phyloP scores from a whole-genome alignment of 2,113 vertebrate genomes.

The Helogale parvula region DNA sequence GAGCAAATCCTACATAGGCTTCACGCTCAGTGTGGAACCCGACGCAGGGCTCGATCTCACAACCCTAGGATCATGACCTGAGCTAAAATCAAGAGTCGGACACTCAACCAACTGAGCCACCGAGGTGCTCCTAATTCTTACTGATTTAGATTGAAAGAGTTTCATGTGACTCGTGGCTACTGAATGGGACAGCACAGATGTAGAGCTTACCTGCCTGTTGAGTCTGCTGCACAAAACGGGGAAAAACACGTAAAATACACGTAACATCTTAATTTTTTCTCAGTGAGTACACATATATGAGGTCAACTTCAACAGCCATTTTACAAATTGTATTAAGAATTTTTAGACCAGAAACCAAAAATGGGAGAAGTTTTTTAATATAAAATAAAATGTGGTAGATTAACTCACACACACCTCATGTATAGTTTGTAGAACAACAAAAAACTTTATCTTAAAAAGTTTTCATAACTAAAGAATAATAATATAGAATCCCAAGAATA shows the following conservation, averaged over 20 bases:
- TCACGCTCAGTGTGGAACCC: too few species aligned
- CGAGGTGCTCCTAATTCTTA: neutral
- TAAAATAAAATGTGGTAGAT: neutral
- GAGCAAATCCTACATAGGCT: too few species aligned
- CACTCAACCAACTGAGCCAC: too few species aligned
- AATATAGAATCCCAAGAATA: neutral
- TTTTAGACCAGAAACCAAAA: neutral
- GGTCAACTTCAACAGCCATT: neutral
- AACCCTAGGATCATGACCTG: too few species aligned
- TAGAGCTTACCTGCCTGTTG: neutral
- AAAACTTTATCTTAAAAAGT: neutral
- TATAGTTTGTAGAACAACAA: neutral
- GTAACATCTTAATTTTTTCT: neutral
- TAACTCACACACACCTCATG: neutral
- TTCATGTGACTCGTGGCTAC: neutral
- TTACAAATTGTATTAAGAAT: neutral
- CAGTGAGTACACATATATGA: accelerated
- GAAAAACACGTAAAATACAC: neutral
- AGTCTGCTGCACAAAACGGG: neutral
- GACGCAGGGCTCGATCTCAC: too few species aligned
- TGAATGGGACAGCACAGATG: neutral
- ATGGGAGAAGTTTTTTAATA: neutral
- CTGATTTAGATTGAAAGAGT: neutral
- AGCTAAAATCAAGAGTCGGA: too few species aligned
- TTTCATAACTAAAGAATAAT: neutral